Base-by-base conservation (phyloP, 92 coral and sea anemone genomes). In the Epizoanthus scotinus region DNA sequence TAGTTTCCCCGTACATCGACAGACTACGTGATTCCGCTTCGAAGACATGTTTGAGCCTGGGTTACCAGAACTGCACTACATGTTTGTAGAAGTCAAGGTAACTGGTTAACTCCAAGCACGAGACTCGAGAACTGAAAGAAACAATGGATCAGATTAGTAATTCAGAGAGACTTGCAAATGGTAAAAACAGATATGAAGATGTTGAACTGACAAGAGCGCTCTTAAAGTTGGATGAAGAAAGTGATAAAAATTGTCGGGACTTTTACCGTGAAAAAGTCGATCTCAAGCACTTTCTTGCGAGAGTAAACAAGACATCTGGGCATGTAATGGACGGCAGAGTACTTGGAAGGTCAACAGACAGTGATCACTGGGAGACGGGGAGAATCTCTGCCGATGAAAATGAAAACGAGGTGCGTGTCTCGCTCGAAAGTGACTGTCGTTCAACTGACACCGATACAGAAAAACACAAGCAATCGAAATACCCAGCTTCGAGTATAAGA, bases 121-220 rank as follows among this genome's bases (percentile, higher is more conserved):
- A 47, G 14, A 13, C 12, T 47, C 12, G 52, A 47, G 52, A 47
- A 47, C 40, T 12, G 52, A 47, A 47, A 10, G 15, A 47, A 47
- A 47, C 15, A 47, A 24, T 69, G 74, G 34, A 49, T 25, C 52
- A 19, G 27, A 40, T 15, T 5, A 71, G 47, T 15, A 71, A 24
- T n/a, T 49, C 78, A 25, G 78, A 24, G 31, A 26, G 78, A 47
- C 63, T 49, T 49, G 62, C 78, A 52, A 71, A 49, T 71, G 28
- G 13, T 0, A 71, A 71, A 24, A 71, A 71, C 78, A 58, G 78
- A 15, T 49, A 14, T 49, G 42, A 25, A 25, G 63, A 31, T 25
- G 78, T 52, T 12, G 31, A 18, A 25, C 54, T 71, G 62, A 71
- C 20, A n/a, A 71, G 47, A 47, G 27, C 78, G 61, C 63, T 71